Conservation (phyloP, 2,888 invertebrate genomes). For the Drosophila ustulata region DNA sequence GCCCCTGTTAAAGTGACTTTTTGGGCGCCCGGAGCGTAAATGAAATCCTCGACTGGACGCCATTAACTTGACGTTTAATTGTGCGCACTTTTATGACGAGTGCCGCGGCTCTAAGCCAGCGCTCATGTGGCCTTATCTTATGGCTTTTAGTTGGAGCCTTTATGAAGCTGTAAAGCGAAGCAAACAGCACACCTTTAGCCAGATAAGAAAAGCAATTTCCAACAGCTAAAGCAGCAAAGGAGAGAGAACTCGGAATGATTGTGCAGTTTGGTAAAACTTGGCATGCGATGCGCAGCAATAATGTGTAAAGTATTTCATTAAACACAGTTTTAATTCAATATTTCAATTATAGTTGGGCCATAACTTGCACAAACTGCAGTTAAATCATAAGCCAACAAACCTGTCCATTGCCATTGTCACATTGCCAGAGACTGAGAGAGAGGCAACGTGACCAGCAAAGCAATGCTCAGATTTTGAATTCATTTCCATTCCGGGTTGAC, state of each 20-base stretch:
- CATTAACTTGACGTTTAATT: conserved; percentile 78
- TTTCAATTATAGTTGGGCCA: conserved; percentile 16
- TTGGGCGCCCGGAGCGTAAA: conserved; percentile 42
- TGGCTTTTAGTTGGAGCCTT: conserved; percentile 53
- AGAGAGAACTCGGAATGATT: background rate
- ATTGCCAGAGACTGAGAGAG: no score
- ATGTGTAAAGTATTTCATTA: background rate
- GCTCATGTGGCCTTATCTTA: conserved; percentile 76
- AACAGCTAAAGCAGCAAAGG: conserved; percentile 24
- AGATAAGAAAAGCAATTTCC: conserved; percentile 39
- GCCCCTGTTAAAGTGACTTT: conserved; percentile 62
- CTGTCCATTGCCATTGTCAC: conserved; percentile 49
- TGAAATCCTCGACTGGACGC: conserved; percentile 62
- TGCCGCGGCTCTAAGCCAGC: conserved; percentile 55
- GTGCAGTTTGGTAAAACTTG: background rate
- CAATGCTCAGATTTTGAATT: conserved; percentile 77
- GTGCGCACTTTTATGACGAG: conserved; percentile 79
- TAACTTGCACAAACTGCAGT: conserved; percentile 48
- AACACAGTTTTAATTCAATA: conserved; percentile 19
- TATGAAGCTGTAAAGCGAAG: conserved; percentile 64
- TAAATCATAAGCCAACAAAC: conserved; percentile 71
- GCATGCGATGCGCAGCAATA: background rate
- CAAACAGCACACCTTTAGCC: conserved; percentile 55
- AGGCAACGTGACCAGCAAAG: conserved; percentile 77
- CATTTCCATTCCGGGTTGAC: conserved; percentile 64